These are phyloP conservation scores for Spilosoma lubricipeda DNA, from an alignment of 2,888 invertebrate genomes.

Conservation along the genomic window DNA sequence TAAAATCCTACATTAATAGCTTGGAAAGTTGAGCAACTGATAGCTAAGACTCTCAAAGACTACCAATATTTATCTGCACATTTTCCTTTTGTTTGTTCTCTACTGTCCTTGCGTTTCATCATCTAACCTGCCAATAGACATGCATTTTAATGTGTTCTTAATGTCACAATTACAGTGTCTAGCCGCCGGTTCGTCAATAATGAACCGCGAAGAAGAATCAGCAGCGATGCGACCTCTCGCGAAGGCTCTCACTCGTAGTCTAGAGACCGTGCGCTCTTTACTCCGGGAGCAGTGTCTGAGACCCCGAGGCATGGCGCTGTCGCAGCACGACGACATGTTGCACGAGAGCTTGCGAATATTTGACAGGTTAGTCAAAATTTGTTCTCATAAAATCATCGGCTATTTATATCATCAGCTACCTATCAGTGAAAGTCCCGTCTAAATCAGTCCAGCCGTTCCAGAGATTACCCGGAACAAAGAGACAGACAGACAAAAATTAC, in stretches of 20 bases:
- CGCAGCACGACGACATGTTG: slow-evolving; percentile 89
- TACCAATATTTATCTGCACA: not conserved
- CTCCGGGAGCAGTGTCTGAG: slow-evolving; percentile 95
- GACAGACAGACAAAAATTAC: too few species aligned
- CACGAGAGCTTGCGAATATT: slow-evolving; percentile 91
- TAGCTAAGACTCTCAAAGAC: too few species aligned
- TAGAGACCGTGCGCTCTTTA: slow-evolving; percentile 96
- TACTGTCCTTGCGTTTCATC: slow-evolving; percentile 9
- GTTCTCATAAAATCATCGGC: not conserved
- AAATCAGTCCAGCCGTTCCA: too few species aligned
- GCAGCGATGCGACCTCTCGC: slow-evolving; percentile 98
- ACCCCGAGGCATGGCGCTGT: slow-evolving; percentile 85
- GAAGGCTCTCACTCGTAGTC: slow-evolving; percentile 97
- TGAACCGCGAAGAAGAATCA: slow-evolving; percentile 98
- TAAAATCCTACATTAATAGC: too few species aligned
- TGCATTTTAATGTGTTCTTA: not conserved
- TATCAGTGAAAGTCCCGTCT: too few species aligned
- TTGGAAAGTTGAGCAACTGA: too few species aligned
- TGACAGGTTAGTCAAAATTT: slow-evolving; percentile 53
- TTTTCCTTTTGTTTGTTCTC: not conserved
- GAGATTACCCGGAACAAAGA: too few species aligned
- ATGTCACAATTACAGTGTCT: slow-evolving; percentile 89
- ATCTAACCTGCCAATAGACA: not conserved
- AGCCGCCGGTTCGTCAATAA: slow-evolving; percentile 99
- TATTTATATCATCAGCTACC: too few species aligned